Conservation (phyloP, 2,797 vertebrate species). For the Pipistrellus pygmaeus region DNA sequence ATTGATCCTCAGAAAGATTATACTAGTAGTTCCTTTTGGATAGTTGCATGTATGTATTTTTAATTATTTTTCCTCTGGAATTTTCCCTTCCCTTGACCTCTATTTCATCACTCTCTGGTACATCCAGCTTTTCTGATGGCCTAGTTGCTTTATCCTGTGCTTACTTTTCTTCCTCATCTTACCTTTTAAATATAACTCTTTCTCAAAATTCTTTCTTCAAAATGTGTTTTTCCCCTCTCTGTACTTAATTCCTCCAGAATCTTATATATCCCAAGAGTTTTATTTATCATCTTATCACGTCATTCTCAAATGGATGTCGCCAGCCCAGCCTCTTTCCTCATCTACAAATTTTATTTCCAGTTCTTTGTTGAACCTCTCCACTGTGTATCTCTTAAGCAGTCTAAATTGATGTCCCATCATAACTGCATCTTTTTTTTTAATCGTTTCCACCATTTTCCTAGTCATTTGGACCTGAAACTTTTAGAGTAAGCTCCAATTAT, state of each 20-base stretch:
- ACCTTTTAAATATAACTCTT: neutral
- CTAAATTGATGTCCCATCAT: neutral
- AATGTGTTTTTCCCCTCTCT: neutral
- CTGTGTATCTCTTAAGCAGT: neutral
- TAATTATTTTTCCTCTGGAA: neutral
- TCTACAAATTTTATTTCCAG: neutral
- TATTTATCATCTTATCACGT: neutral
- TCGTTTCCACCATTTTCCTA: neutral
- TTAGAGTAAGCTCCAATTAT: neutral
- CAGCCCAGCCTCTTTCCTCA: neutral
- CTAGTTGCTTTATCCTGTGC: neutral
- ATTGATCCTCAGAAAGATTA: neutral
- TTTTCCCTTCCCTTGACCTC: neutral
- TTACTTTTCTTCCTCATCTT: neutral
- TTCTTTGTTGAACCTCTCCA: neutral
- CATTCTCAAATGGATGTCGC: neutral
- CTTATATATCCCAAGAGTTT: neutral
- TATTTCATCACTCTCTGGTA: neutral
- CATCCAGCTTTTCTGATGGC: neutral
- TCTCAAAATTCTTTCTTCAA: slow-evolving; percentile 22
- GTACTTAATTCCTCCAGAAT: neutral
- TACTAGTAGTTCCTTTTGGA: neutral
- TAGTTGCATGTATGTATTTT: neutral
- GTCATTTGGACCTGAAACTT: neutral
- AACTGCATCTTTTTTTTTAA: neutral